These are phyloP conservation scores for Leptodactylus fuscus DNA, from an alignment of 2,113 vertebrate species.

Conservation along the genomic window DNA sequence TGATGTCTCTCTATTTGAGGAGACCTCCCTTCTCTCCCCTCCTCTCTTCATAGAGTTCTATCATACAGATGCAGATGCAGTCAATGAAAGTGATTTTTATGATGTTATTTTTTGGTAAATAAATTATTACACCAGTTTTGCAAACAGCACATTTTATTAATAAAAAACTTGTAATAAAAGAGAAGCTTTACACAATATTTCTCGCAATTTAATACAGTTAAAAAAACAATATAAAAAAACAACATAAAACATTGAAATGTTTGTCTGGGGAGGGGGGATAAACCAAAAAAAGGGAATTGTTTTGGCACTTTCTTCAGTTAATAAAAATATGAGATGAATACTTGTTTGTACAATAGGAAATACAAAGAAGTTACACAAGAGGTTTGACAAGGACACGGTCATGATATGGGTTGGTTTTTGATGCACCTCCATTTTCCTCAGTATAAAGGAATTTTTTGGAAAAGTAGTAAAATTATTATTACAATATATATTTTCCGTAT, in stretches of 20 bases:
- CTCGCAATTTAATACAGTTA: neutral
- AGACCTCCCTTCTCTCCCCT: too few relatives aligned
- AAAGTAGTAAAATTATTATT: constrained; percentile 32
- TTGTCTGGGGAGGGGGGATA: neutral
- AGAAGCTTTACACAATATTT: constrained; percentile 30
- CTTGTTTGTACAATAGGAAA: neutral
- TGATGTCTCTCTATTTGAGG: too few relatives aligned
- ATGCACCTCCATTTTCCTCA: neutral
- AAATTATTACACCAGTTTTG: neutral
- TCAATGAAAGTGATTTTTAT: too few relatives aligned
- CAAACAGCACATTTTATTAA: constrained; percentile 46
- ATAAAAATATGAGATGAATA: constrained; percentile 43
- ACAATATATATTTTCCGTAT: neutral
- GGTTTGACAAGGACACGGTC: neutral
- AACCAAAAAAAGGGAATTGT: constrained; percentile 15
- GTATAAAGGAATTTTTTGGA: neutral
- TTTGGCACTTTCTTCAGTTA: constrained; percentile 6
- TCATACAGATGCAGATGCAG: too few relatives aligned
- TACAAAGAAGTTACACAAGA: neutral
- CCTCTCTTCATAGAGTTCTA: too few relatives aligned
- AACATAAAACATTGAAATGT: constrained; percentile 9
- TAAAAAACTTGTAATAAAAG: constrained; percentile 41
- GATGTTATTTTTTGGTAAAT: too few relatives aligned
- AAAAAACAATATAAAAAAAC: constrained; percentile 22
- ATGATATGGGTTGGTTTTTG: neutral